Evolutionary conservation across 2,113 vertebrate genomes (phyloP).

Genomic region (Desmodus rotundus): DNA sequence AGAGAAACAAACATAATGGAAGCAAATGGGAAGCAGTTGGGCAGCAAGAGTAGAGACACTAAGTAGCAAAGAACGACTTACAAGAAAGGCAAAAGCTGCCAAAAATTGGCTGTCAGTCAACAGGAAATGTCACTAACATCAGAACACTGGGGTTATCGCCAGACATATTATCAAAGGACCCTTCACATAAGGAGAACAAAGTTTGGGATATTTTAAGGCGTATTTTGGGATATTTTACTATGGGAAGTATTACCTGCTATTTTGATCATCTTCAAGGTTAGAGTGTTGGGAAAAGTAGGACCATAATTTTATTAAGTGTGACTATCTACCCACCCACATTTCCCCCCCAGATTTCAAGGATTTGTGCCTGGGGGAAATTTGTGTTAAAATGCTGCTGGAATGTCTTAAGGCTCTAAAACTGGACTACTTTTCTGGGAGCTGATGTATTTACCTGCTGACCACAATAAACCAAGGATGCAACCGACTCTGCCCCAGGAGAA

Average conservation of each 20-base stretch:
- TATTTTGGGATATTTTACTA: neutral
- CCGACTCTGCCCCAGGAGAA: neutral
- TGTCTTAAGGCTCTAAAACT: neutral
- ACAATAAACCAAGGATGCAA: neutral
- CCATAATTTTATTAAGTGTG: neutral
- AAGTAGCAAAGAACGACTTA: neutral
- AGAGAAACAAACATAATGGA: neutral
- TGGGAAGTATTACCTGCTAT: neutral
- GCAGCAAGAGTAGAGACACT: neutral
- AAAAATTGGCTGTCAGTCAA: neutral
- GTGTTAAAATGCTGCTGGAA: neutral
- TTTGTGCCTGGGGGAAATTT: neutral
- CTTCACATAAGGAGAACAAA: neutral
- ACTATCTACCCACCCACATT: neutral
- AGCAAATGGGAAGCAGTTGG: neutral
- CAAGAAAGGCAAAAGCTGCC: neutral
- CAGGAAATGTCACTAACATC: neutral
- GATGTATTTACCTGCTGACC: neutral
- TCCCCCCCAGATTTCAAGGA: neutral
- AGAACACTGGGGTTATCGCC: neutral
- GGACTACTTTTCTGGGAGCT: neutral
- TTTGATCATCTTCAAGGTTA: constrained; percentile 27
- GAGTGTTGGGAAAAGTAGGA: neutral
- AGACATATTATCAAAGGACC: neutral
- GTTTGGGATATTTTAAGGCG: neutral